Percentiles rank a stretch among this genome's conserved stretches.
Evolutionary conservation across 2,888 invertebrate genomes (phyloP).

Genomic region (Encarsia formosa): DNA sequence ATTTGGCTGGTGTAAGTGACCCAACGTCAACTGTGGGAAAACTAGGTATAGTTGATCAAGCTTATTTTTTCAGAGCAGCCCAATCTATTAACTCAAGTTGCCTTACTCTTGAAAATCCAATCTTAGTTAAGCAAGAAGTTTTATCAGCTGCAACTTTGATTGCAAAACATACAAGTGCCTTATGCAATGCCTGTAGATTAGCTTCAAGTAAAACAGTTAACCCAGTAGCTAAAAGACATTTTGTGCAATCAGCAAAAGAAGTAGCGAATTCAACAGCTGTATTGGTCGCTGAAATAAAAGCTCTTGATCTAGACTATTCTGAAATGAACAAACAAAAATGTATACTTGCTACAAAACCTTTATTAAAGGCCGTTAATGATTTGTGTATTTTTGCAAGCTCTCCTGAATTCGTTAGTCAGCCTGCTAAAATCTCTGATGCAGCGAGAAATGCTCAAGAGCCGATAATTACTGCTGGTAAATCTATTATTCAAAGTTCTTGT

Average conservation of each 20-base stretch:
- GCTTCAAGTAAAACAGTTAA: conserved; percentile 88
- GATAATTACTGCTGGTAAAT: conserved; percentile 75
- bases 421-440: conserved; percentile 83
- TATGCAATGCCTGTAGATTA: conserved; percentile 91
- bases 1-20: conserved; percentile 90
- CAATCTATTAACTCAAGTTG: conserved; percentile 90
- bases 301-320: conserved; percentile 77
- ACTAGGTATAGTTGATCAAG: conserved; percentile 84
- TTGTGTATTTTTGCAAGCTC: conserved; percentile 85
- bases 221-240: conserved; percentile 90
- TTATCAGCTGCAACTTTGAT: conserved; percentile 88
- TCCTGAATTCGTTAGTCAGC: conserved; percentile 88
- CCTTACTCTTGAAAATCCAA: conserved; percentile 66
- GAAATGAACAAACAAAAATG: conserved; percentile 71
- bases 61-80: conserved; percentile 80
- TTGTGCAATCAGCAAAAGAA: conserved; percentile 96
- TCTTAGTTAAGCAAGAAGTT: conserved; percentile 75
- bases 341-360: conserved; percentile 74
- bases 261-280: conserved; percentile 94
- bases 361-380: conserved; percentile 86
- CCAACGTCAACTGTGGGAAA: conserved; percentile 83
- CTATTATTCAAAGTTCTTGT: conserved; percentile 79
- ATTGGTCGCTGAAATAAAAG: conserved; percentile 92
- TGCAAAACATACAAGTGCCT: conserved; percentile 91
- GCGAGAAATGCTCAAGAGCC: conserved; percentile 83